Evolutionary conservation across 1,140 invertebrate genomes (phyloP), one percentile per base, ranked within the genome.

Genomic region (Cydia splendana): DNA sequence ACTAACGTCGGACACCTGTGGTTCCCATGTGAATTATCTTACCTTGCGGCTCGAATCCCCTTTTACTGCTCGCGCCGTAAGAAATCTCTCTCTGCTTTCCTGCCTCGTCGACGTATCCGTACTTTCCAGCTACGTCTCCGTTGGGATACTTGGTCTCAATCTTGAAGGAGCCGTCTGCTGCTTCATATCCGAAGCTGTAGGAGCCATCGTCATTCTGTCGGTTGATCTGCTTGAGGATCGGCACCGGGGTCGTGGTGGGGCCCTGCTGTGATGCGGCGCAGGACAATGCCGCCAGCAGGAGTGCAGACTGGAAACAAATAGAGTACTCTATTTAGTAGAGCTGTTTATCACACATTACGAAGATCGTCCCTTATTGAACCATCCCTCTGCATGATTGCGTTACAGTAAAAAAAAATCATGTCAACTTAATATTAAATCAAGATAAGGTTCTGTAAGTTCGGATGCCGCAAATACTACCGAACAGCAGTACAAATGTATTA

Each of bases 101-200:
- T 15, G 93, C 92, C 80, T 97, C 97, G 80, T 98, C 97, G 0
- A 97, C 94, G 88, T 97, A 98, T 20, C 96, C 95, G 84, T 97
- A 96, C 87, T 97, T 97, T 67, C 97, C 97, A 53, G 96, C 96
- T 4, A 98, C 96, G 83, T 97, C 96, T 0, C 97, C 97, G 28
- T 95, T 96, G 0, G 96, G 95, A 80, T 97, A 97, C 87, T 97
- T 97, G 0, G 97, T 97, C 89, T 98, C 97, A 77, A 98, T 98
- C 91, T 98, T 98, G 94, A 97, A 98, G 34, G 96, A 96, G n/a
- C 97, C 97, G 85, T 98, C 97, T 0, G 97, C 97, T 0, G 95
- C 97, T 89, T 98, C 97, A 87, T 98, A 98, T 0, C 97, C 98
- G 84, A 96, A 98, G 81, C 96, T 97, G 91, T 97, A 97, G 20